Evolutionary conservation across 1,140 invertebrate species (phyloP), one percentile per base, ranked within the genome.

Genomic region (Diabrotica undecimpunctata): DNA sequence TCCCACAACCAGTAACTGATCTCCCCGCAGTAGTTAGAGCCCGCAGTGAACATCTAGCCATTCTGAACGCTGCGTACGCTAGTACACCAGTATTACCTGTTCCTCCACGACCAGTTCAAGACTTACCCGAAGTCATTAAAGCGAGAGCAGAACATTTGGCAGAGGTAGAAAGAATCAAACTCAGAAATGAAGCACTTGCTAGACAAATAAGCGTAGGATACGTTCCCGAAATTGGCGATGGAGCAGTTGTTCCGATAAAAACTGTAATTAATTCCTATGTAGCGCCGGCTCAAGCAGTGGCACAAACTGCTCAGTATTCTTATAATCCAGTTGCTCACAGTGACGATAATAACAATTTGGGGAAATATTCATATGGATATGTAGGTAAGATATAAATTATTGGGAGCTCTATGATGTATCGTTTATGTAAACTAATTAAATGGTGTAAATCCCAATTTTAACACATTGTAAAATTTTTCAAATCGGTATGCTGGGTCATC

Each of bases 291-390:
- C 60, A 54, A 38, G 64, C 57, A n/a, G 61, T 68, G 11, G 54
- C 50, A 7, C 63, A 61, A 39, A 50, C 51, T 11, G 61, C 61
- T n/a, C 66, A 68, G 41, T 35, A 70, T 38, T 56, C 68, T 41
- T 75, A 75, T 59, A 51, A 71, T 14, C 72, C 74, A 2, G 62
- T 69, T 13, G 75, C 78, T 64, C 79, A 81, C 67, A 81, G 81
- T 63, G 77, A 87, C 72, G 80, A 83, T 50, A 84, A 88, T 73
- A 86, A 88, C 70, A 84, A 82, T 3, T 76, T 85, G 38, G 87
- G 87, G 3, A 84, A 85, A 69, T 85, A 84, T 69, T 81, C 81
- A 65, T 90, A 88, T 74, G 88, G 87, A 35, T 90, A 90, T 72
- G 77, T 83, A 25, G 58, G 58, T 51, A 25, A 10, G 13, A 54